These are phyloP conservation scores for Drosophila mercatorum DNA, from an alignment of 2,888 invertebrate genomes.

Conservation along the genomic window DNA sequence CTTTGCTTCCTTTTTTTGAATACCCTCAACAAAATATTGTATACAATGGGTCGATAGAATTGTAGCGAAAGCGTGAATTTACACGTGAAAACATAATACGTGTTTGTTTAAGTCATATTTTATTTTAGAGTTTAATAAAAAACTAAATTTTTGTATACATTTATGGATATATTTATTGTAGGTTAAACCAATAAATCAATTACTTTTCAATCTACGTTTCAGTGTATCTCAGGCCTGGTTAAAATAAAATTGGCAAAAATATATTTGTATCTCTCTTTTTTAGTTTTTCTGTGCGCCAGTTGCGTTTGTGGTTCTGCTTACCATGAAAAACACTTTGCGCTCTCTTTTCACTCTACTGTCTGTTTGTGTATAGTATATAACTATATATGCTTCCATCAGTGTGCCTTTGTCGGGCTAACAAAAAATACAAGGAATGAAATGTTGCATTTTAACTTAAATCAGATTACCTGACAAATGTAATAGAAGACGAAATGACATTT, in stretches of 20 bases:
- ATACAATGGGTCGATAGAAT: not conserved
- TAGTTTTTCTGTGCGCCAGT: constrained; percentile 32
- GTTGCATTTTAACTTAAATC: not conserved
- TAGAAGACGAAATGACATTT: not conserved
- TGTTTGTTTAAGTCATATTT: too few species aligned
- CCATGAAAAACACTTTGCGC: constrained; percentile 36
- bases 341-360: not conserved
- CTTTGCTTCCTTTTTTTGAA: constrained; percentile 20
- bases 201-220: not conserved
- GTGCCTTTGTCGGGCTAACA: not conserved
- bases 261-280: not conserved
- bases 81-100: not conserved
- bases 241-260: not conserved
- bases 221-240: constrained; percentile 3
- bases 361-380: not conserved
- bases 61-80: not conserved
- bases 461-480: constrained; percentile 7
- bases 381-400: not conserved
- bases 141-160: not conserved
- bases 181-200: too few species aligned
- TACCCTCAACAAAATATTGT: constrained; percentile 8
- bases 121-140: too few species aligned
- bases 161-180: not conserved
- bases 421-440: not conserved
- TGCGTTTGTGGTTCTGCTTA: constrained; percentile 56